Conservation (phyloP, 2,888 invertebrate species). For the Hyppa rectilinea region DNA sequence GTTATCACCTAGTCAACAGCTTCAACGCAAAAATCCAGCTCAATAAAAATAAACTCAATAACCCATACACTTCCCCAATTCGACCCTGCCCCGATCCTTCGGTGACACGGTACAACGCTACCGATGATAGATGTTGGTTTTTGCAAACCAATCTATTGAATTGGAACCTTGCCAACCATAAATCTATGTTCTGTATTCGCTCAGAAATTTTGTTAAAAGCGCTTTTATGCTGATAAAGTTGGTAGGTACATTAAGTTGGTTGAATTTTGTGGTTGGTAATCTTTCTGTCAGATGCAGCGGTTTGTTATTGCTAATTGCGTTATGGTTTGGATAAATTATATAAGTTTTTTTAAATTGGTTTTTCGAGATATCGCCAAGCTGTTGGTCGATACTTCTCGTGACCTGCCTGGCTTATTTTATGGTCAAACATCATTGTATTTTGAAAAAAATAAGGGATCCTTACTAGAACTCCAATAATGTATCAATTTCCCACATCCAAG, state of each 20-base stretch:
- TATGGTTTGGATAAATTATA: not conserved
- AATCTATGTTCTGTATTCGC: constrained; percentile 60
- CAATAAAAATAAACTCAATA: not conserved
- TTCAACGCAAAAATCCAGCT: not conserved
- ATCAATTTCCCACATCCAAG: too few relatives aligned
- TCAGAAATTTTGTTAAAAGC: constrained; percentile 53
- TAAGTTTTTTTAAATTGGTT: not conserved
- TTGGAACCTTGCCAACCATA: constrained; percentile 68
- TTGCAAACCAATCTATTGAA: constrained; percentile 68
- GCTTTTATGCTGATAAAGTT: constrained; percentile 38
- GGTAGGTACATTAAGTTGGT: constrained; percentile 39
- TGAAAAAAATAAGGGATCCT: too few relatives aligned
- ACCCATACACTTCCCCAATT: not conserved
- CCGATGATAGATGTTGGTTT: constrained; percentile 69
- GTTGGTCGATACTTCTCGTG: too few relatives aligned
- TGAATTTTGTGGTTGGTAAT: constrained; percentile 33
- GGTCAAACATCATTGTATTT: too few relatives aligned
- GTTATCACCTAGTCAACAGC: too few relatives aligned
- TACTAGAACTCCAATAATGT: too few relatives aligned
- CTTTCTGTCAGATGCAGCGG: constrained; percentile 23
- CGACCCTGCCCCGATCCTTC: constrained; percentile 46
- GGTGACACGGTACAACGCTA: constrained; percentile 56
- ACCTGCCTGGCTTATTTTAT: too few relatives aligned
- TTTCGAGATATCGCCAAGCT: too few relatives aligned
- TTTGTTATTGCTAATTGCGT: constrained; percentile 29